phyloP scores from a whole-genome alignment of 2,888 invertebrate genomes.

The Troides oblongomaculatus region DNA sequence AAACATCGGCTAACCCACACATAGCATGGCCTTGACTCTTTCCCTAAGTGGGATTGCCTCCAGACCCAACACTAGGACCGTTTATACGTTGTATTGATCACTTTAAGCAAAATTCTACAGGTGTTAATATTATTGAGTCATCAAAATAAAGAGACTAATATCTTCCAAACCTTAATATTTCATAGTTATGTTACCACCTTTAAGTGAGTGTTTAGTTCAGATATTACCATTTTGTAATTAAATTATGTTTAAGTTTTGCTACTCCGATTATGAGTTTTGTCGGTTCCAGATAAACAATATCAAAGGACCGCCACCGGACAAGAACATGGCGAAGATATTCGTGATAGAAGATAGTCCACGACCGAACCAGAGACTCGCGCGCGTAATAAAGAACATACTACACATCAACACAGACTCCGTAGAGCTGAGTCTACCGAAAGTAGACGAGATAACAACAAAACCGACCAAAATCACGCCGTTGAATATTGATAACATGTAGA shows the following conservation, averaged over 20 bases:
- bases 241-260: background rate
- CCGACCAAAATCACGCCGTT: constrained; percentile 69
- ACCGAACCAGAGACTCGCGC: constrained; percentile 56
- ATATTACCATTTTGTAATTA: too few relatives aligned
- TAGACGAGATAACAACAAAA: constrained; percentile 63
- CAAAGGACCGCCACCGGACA: constrained; percentile 43
- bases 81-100: too few relatives aligned
- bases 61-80: too few relatives aligned
- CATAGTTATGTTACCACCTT: too few relatives aligned
- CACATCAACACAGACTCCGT: constrained; percentile 65
- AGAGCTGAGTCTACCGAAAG: constrained; percentile 58
- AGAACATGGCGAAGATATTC: constrained; percentile 65
- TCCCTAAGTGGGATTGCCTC: too few relatives aligned
- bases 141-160: too few relatives aligned
- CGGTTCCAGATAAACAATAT: constrained; percentile 49
- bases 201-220: too few relatives aligned
- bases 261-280: background rate
- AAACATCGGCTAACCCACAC: too few relatives aligned
- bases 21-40: too few relatives aligned
- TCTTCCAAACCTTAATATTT: too few relatives aligned
- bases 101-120: too few relatives aligned
- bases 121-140: too few relatives aligned
- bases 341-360: constrained; percentile 61
- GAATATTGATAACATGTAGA: constrained; percentile 46
- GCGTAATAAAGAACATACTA: constrained; percentile 59